Base-by-base conservation (phyloP, 1,140 invertebrate species). In the Lucilia cuprina region DNA sequence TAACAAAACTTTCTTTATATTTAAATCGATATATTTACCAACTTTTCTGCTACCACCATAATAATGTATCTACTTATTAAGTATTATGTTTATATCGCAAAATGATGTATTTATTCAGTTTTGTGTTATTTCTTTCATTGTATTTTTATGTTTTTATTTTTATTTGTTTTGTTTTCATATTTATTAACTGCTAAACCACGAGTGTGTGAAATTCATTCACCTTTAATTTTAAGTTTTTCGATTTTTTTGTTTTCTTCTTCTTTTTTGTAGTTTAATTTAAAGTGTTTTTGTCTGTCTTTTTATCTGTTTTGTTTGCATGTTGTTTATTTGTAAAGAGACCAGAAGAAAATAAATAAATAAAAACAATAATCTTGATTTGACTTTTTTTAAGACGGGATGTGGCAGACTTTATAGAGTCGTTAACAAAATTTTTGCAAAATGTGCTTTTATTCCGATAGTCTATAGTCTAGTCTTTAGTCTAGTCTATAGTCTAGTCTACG, bases 321-420 rank as follows among this genome's bases (percentile, higher is more conserved):
- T 19, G 65, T 70, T 70, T 70, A 70, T 70, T 70, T 70, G n/a
- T 70, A 70, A 70, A 70, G 65, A 70, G 65, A 70, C 65, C 65
- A 70, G 65, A 21, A 70, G 65, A 70, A 70, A 70, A 21, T 12
- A 70, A 70, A 70, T 70, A 70, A 70, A 70, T 12, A n/a, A 70
- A 70, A 70, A n/a, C n/a, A 70, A n/a, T n/a, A 60, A 60, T n/a
- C 55, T 7, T 60, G 14, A 60, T 2, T 17, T n/a, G 5, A 30
- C 25, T n/a, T 60, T 60, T 14, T n/a, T 60, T 1, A 60, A n/a
- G 55, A n/a, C 14, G 2, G 55, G n/a, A 2, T 60, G n/a, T 7
- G 13, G 14, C n/a, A 60, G 14, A 60, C 55, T 60, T 17, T 60
- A 60, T 2, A 30, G 25, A 30, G 25, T n/a, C n/a, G n/a, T n/a